phyloP scores from a whole-genome alignment of 2,797 vertebrate genomes.

The Botia almorhae region DNA sequence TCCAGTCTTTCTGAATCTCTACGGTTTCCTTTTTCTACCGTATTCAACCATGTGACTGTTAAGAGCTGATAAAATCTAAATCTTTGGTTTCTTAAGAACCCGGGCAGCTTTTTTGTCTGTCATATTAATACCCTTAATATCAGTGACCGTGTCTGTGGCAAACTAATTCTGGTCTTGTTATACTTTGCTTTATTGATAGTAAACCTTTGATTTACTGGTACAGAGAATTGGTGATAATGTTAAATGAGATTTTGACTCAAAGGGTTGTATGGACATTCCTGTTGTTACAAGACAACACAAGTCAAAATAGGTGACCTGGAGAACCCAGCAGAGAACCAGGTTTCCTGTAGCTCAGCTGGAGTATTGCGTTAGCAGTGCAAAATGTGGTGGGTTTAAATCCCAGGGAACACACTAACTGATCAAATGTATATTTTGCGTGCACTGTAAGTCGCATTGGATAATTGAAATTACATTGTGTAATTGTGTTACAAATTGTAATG shows the following conservation, averaged over 20 bases:
- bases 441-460: too few species aligned
- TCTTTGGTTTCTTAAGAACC: constrained; percentile 3
- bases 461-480: too few species aligned
- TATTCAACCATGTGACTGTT: background rate
- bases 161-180: constrained; percentile 19
- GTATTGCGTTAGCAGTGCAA: too few species aligned
- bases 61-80: background rate
- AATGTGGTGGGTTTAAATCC: too few species aligned
- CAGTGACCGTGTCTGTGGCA: background rate
- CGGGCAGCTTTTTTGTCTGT: background rate
- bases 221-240: background rate
- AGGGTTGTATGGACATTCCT: background rate
- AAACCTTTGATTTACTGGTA: background rate
- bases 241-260: background rate
- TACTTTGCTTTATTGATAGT: background rate
- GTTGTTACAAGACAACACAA: background rate
- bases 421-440: too few species aligned
- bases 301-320: background rate
- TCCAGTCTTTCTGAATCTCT: constrained; percentile 18
- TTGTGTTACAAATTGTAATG: too few species aligned
- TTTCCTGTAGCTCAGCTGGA: too few species aligned
- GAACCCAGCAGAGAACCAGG: background rate
- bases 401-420: too few species aligned
- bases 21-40: background rate
- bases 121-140: too few species aligned